These are phyloP conservation scores for Cottoperca gobio DNA, from an alignment of 2,797 vertebrate species.

Conservation along the genomic window DNA sequence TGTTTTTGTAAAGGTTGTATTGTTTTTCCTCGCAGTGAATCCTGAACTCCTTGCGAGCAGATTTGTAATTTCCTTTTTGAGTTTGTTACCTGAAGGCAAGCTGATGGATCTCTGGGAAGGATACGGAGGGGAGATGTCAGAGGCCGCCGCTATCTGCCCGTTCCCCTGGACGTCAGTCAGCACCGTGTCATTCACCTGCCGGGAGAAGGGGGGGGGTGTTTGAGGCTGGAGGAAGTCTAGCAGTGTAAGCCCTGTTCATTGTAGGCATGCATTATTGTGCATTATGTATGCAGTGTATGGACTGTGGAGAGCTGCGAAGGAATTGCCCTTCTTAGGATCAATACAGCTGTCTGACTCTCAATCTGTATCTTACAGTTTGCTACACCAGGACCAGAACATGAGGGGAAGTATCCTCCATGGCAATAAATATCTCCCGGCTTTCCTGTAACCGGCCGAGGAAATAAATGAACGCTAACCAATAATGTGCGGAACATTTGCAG, in stretches of 20 bases:
- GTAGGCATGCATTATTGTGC: background rate
- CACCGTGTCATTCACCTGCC: constrained; percentile 82
- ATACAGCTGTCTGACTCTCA: too few relatives aligned
- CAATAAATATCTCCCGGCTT: constrained; percentile 24
- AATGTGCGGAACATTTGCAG: background rate
- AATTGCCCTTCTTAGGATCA: too few relatives aligned
- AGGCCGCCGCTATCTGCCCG: constrained; percentile 69
- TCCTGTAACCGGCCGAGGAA: constrained; percentile 18
- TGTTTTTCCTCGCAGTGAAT: background rate
- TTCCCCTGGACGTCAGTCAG: constrained; percentile 77
- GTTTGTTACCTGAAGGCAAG: constrained; percentile 82
- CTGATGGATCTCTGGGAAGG: constrained; percentile 84
- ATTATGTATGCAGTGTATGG: background rate
- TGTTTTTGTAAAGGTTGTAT: background rate
- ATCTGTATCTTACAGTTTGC: background rate
- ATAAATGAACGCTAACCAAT: constrained; percentile 25
- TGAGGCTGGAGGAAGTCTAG: constrained; percentile 13
- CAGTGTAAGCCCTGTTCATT: constrained; percentile 1
- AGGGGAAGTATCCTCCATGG: constrained; percentile 20
- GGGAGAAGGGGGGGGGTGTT: constrained; percentile 19
- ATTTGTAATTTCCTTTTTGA: background rate
- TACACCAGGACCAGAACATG: background rate
- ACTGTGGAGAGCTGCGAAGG: too few relatives aligned
- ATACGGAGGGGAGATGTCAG: constrained; percentile 82
- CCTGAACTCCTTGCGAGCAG: background rate